Base-by-base conservation (phyloP, 2,797 vertebrate genomes). In the Enteromius trimaculatus region DNA sequence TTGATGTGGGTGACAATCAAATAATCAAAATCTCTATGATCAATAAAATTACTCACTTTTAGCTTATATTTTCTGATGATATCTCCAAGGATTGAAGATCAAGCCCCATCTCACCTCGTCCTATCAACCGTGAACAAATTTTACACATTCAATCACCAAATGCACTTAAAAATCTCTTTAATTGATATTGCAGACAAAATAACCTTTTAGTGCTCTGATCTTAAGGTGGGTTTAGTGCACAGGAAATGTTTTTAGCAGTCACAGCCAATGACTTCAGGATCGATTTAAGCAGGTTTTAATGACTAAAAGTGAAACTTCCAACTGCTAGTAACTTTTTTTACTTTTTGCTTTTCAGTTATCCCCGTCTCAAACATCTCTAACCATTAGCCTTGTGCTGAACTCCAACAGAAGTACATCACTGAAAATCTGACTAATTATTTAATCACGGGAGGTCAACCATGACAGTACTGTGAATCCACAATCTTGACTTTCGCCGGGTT, bases 1-100 rank as follows among this genome's bases (percentile, higher is more conserved):
- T 95, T 95, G 92, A 95, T 95, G 94, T 94, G 94, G 94, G 87
- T 86, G 89, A 87, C 51, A 76, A 85, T 80, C 55, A 70, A 39
- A 64, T 70, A 44, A 7, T 64, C 79, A 34, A 85, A 82, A 85
- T 90, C 86, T 89, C 87, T 86, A 89, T 89, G 89, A 89, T 81
- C 77, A 79, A 66, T 11, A 29, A 81, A 90, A 91, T 91, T 86
- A 89, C 49, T 85, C 31, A 60, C 9, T 58, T 53, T 44, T 31
- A 16, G 55, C 17, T 4, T 23, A 49, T 68, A 76, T 69, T 62
- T 51, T 74, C 8, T 42, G 53, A 55, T 76, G 23, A 76, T 11
- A 23, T 72, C 16, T 39, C 80, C 51, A 84, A 34, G 81, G 86
- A 6, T 9, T 8, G 74, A 86, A 69, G 71, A 58, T 31, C 16